Base-by-base conservation (phyloP, 2,888 invertebrate species). In the Cartodere bifasciata region DNA sequence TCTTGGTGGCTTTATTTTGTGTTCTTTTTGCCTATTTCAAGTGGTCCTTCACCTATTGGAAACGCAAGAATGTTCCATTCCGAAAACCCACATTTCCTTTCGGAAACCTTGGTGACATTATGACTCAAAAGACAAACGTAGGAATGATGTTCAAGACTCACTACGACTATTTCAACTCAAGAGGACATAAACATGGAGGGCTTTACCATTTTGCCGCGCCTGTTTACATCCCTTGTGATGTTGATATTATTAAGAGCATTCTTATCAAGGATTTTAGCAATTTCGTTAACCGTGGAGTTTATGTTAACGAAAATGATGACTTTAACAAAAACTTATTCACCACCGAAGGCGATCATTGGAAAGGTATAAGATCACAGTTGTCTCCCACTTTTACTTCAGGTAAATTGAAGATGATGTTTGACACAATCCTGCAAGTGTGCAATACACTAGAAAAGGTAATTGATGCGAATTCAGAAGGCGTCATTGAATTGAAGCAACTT, bases 361-460 rank as follows among this genome's bases (percentile, higher is more conserved):
- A 64, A 42, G 60, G 55, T 11, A 48, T 77, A 20, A 60, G 78
- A 7, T 41, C 58, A 0, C 74, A 74, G 42, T 52, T 79, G 43
- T 65, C 75, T 1, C 72, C 77, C 0, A 66, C 70, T 0, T 79
- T 78, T 44, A 68, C 76, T 1, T 65, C 73, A 0, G 72, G 71
- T 3, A 76, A 75, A 49, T 56, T 80, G 37, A 77, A 72, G 49
- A 63, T 58, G 11, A 74, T 77, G 71, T 75, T 71, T 40, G 60
- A 62, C 1, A 64, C 69, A 1, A 60, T 76, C 7, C 62, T 68
- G 14, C 58, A 64, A 17, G 67, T 72, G 30, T 66, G 66, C 1
- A 52, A 62, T 3, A 62, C 64, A 28, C 55, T 74, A 20, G 48
- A 64, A n/a, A 45, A 53, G 2, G 62, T 67, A 27, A 57, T 67